Evolutionary conservation across 2,797 vertebrate genomes (phyloP), one percentile per base, ranked within the genome.

Genomic region (Urosaurus nigricauda): DNA sequence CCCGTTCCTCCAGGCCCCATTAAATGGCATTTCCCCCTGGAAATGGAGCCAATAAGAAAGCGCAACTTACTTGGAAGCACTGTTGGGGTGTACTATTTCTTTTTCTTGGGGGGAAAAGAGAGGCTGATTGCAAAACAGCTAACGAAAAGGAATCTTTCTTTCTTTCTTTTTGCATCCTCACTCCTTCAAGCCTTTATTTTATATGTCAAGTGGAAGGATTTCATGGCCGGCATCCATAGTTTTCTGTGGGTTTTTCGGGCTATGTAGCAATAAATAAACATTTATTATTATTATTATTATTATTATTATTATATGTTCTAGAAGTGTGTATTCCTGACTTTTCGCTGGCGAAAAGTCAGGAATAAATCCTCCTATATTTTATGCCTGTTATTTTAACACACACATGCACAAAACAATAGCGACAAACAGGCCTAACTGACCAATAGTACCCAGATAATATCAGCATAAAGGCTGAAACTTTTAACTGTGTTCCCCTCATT

Each of bases 1-100:
- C 37, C 40, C 14, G 5, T 21, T 80, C 35, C 74, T 11, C 9
- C 11, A 35, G 53, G n/a, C 77, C 16, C 68, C 56, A 13, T 65
- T 53, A 68, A 82, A 89, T 40, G 68, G 32, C 29, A 75, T 74
- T 40, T 75, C 53, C 26, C 3, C 65, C 37, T 7, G 68, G 51
- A 79, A 79, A 3, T 32, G 47, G 83, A 82, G 71, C 65, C 75
- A 71, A 71, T 43, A 71, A 71, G 87, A 37, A 89, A 75, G 6
- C 43, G 16, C 63, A 65, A 32, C 9, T 68, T 68, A 79, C 14
- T 56, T 79, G 32, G 77, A 75, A 63, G 11, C 73, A 32, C 32
- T 5, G 32, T 63, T n/a, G 71, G 78, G 78, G n/a, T 5, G 14
- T 35, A 71, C 35, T 37, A 70, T 68, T 35, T 74, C 43, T 86